A percentile compares a stretch with the other conserved stretches of the same genome.
These are phyloP conservation scores for Avahi laniger DNA, from an alignment of 2,797 vertebrate genomes.

Conservation along the genomic window DNA sequence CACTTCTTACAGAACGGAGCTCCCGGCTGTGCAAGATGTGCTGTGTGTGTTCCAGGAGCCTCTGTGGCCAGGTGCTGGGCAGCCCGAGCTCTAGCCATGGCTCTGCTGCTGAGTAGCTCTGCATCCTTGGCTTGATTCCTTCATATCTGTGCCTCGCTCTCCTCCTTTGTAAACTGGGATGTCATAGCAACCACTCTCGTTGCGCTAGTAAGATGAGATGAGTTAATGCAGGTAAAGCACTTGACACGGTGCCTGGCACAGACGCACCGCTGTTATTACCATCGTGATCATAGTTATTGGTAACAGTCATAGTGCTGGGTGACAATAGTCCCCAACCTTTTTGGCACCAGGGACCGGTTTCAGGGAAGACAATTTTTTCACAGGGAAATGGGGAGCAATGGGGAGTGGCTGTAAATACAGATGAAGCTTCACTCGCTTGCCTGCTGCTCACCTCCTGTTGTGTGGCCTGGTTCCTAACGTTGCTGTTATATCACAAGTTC, in stretches of 20 bases:
- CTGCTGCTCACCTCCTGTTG: no score
- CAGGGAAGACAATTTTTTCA: no score
- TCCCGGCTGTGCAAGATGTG: fast-evolving
- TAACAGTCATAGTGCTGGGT: neutral
- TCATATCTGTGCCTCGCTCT: neutral
- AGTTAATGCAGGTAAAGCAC: fast-evolving
- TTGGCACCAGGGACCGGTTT: no score
- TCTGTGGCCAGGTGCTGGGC: neutral
- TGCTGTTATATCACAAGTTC: neutral
- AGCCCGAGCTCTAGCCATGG: no score
- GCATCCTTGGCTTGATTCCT: neutral
- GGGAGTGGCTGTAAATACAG: no score
- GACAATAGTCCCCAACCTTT: no score
- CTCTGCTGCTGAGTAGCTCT: neutral
- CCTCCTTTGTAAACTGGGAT: neutral
- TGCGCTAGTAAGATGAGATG: fast-evolving
- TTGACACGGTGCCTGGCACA: neutral
- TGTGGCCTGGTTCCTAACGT: neutral
- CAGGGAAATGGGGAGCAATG: no score
- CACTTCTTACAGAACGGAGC: neutral
- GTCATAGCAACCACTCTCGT: fast-evolving
- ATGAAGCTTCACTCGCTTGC: no score
- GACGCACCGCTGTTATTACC: fast-evolving
- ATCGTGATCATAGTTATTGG: fast-evolving
- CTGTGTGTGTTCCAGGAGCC: fast-evolving